Evolutionary conservation across 30 jellyfish, hydroid and myxozoan species (phyloP).

Genomic region (Hydractinia symbiolongicarpus): DNA sequence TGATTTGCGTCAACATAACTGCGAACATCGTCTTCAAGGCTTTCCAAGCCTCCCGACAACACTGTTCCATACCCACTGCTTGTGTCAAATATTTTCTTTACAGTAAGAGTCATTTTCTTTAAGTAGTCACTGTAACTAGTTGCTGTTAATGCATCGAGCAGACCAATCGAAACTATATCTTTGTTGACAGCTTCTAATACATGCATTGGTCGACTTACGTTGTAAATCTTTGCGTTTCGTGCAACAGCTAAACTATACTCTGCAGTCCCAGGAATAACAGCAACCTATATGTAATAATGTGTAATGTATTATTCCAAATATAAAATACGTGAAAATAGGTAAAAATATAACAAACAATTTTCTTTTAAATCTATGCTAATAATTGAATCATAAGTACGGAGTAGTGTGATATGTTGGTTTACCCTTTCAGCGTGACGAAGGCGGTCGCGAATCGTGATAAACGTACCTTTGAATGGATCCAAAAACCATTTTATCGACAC

Average conservation of each 20-base stretch:
- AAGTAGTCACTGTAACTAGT: background rate
- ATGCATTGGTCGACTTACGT: background rate
- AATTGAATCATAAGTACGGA: too few relatives aligned
- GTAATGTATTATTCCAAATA: background rate
- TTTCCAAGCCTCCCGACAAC: conserved; percentile 6
- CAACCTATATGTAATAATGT: background rate
- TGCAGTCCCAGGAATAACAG: conserved; percentile 8
- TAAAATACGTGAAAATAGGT: background rate
- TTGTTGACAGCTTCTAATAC: background rate
- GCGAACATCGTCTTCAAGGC: background rate
- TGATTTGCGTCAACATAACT: conserved; percentile 2
- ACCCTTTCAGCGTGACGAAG: too few relatives aligned
- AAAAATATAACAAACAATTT: too few relatives aligned
- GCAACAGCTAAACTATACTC: background rate
- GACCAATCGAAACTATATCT: background rate
- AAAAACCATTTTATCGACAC: too few relatives aligned
- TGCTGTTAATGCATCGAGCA: background rate
- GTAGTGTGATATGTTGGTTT: too few relatives aligned
- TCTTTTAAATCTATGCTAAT: too few relatives aligned
- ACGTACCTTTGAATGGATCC: too few relatives aligned
- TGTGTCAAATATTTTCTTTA: background rate
- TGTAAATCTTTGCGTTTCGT: background rate
- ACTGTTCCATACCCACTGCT: background rate
- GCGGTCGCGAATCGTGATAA: too few relatives aligned
- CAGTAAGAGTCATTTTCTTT: conserved; percentile 2